Base-by-base conservation (phyloP, 2,113 vertebrate genomes). In the Chaetodon trifascialis region DNA sequence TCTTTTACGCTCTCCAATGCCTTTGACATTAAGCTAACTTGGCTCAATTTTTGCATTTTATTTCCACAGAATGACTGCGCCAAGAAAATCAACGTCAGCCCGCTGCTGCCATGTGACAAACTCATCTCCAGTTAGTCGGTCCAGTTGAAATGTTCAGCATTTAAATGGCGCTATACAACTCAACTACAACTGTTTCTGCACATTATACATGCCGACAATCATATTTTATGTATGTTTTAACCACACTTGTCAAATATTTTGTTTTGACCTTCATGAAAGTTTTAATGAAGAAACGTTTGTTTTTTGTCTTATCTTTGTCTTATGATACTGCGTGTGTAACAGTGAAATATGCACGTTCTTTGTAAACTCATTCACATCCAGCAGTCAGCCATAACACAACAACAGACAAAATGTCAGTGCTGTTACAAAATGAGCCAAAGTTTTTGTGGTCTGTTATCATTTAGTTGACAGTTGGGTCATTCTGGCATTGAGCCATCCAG, bases 1-100 rank as follows among this genome's bases (percentile, higher is more conserved):
- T 62, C 34, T 60, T 10, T 36, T 10, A 36, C 7, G 38, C 58
- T 69, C 44, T 55, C 38, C 11, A 73, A 34, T 75, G 19, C 4
- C 15, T 49, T 16, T 71, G 0, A 23, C 11, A 51, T 25, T 17
- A 0, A 70, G 9, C 15, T 40, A 19, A 44, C 10, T 10, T 34
- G 5, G 36, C n/a, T 67, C 10, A 0, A 10, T 59, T n/a, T 52
- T 62, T 84, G 25, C 10, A 14, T 59, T 62, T 62, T 59, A 9
- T 80, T 63, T 58, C 69, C 80, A 25, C 89, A 96, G 95, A 96
- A 96, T 16, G 77, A 93, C 2, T 89, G 90, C 47, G 95, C 91
- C 2, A 85, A 79, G 59, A 88, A 11, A 14, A 62, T 94, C 2
- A 91, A 88, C 0, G 94, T 92, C n/a, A 86, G 14, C 42, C 70